These are phyloP conservation scores for Hetaerina titia DNA, from an alignment of 2,888 invertebrate genomes.

Conservation along the genomic window DNA sequence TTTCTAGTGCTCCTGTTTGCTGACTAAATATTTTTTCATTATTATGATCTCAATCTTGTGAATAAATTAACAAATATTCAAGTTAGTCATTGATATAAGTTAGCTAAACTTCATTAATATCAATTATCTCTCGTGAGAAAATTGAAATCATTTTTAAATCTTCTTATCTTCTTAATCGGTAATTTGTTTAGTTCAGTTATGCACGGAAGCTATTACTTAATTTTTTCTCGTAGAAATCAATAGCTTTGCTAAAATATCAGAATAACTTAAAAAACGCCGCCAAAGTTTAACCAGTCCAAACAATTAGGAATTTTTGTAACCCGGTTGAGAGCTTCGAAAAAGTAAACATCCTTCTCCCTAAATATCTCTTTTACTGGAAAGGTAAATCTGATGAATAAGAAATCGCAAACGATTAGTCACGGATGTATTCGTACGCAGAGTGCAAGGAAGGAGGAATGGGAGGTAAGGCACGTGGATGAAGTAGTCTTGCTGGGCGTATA, in stretches of 20 bases:
- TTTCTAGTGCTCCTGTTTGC: no score
- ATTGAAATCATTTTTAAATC: no score
- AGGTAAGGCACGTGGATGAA: not conserved
- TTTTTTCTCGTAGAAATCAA: no score
- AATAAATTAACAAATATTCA: no score
- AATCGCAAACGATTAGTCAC: conserved; percentile 37
- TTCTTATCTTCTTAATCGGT: no score
- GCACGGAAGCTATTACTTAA: no score
- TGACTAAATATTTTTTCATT: no score
- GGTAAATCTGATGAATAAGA: conserved; percentile 60
- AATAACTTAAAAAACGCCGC: not conserved
- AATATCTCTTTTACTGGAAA: not conserved
- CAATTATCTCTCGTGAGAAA: no score
- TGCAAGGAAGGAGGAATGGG: not conserved
- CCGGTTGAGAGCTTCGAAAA: not conserved
- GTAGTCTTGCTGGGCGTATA: not conserved
- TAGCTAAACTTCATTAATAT: no score
- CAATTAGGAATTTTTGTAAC: not conserved
- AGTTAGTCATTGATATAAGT: no score
- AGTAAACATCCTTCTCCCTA: not conserved
- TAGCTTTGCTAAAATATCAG: not conserved
- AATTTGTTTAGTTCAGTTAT: no score
- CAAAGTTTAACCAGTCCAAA: not conserved
- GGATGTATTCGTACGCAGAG: not conserved
- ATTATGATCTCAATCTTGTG: no score